Evolutionary conservation across 2,797 vertebrate genomes (phyloP).

Genomic region (Ctenochaetus hawaiiensis): DNA sequence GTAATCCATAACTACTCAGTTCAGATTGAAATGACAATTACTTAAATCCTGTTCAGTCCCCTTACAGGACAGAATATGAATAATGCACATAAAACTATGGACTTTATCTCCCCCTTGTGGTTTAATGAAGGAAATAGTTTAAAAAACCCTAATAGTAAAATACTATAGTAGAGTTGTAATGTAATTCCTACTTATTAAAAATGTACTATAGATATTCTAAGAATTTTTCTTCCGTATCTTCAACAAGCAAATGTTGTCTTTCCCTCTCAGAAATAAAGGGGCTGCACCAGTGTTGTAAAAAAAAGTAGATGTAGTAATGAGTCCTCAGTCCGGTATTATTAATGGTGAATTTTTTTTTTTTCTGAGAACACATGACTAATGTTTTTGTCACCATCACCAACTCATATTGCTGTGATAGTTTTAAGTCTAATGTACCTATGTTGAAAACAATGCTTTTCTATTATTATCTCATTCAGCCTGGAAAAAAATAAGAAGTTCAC

Average conservation of each 20-base stretch:
- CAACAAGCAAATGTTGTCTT: not conserved
- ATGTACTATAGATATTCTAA: not conserved
- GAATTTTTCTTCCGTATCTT: rapidly evolving
- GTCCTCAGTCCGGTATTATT: not conserved
- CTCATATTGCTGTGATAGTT: not conserved
- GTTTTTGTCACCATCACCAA: not conserved
- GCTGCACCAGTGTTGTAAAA: not conserved
- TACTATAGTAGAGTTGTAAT: not conserved
- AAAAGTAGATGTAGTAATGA: not conserved
- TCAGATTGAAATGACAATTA: no score
- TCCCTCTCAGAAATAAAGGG: not conserved
- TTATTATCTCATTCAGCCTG: not conserved
- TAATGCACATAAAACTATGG: not conserved
- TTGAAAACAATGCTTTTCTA: not conserved
- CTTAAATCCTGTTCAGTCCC: no score
- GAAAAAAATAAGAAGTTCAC: not conserved
- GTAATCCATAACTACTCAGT: no score
- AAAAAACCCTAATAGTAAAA: not conserved
- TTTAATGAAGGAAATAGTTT: not conserved
- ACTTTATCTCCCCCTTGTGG: conserved; percentile 37
- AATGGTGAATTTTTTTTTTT: not conserved
- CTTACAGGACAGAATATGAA: not conserved
- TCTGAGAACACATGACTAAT: not conserved
- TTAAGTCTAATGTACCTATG: not conserved
- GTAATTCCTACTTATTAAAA: not conserved